Base-by-base conservation (phyloP, 1,140 invertebrate genomes). In the Drosophila sp. region DNA sequence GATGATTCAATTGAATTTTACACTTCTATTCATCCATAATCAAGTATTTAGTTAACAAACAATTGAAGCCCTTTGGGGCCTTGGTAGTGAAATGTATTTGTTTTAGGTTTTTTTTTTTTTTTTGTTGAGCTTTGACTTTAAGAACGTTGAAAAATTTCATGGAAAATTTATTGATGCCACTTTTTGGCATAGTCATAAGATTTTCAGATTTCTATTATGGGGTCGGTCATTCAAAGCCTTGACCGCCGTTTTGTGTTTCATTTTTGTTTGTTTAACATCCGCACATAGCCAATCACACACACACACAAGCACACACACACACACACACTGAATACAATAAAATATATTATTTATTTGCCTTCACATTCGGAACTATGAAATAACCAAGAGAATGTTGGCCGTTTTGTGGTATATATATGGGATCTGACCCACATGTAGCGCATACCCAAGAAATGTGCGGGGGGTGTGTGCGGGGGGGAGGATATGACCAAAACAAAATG, bases 341-440 rank as follows among this genome's bases (percentile, higher is more conserved):
- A 57, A 84, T 83, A 77, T 77, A 72, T 87, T 87, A 87, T 87
- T 89, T 84, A 89, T 87, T 77, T 77, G 73, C 73, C 62, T 30
- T 70, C 63, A 84, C 84, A 79, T 80, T 84, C 80, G 73, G 44
- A 84, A 74, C 84, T 80, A 89, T 87, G 84, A 75, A 89, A 87
- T 75, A 84, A 68, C 84, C 80, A 80, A 67, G 70, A 65, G 66
- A 69, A 84, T 84, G 80, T 74, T 77, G 77, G 76, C 80, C 80
- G 72, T 78, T 80, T 84, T 66, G 83, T 87, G 84, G 83, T 87
- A 76, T 83, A 87, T 77, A 79, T 67, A 47, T 47, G 44, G 44
- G 56, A 55, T 50, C 50, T 87, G 84, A 83, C 83, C 83, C 83
- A 83, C 83, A 83, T 83, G 76, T n/a, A 64, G 65, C 63, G 29